Conservation (phyloP, 2,113 vertebrate genomes). For the Dipodomys stephensi region DNA sequence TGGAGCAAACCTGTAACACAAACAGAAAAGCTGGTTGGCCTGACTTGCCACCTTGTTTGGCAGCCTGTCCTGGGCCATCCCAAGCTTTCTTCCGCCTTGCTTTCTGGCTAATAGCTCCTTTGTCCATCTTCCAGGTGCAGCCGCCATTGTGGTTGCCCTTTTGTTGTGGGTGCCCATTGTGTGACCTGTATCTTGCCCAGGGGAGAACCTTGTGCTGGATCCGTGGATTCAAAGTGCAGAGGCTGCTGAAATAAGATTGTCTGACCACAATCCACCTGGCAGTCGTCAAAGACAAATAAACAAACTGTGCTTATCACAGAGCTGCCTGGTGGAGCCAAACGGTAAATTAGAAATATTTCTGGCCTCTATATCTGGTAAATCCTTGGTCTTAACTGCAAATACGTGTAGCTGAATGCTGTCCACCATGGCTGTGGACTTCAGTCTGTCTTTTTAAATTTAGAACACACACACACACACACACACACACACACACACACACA, state of each 20-base stretch:
- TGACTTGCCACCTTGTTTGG: not conserved
- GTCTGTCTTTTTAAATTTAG: not conserved
- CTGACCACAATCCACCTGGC: conserved; percentile 73
- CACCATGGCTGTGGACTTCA: not conserved
- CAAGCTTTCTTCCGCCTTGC: conserved; percentile 11
- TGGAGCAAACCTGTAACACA: not conserved
- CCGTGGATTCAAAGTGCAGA: not conserved
- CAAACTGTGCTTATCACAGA: conserved; percentile 58
- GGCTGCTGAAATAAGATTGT: conserved; percentile 62
- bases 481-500: not conserved
- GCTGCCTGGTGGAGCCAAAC: conserved; percentile 53
- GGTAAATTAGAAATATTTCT: conserved; percentile 49
- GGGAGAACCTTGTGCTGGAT: not conserved
- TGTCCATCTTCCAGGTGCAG: not conserved
- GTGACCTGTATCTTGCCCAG: not conserved
- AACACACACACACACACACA: not conserved
- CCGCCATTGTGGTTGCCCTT: not conserved
- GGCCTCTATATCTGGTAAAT: not conserved
- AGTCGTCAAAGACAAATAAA: conserved; percentile 60
- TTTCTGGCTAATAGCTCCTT: not conserved
- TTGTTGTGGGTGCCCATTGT: conserved; percentile 16
- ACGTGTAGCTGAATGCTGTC: not conserved
- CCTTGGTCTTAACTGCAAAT: not conserved
- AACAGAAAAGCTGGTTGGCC: not conserved
- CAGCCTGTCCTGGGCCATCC: not conserved